phyloP scores from a whole-genome alignment of 1,140 invertebrate species.

The Adoxophyes honmai region DNA sequence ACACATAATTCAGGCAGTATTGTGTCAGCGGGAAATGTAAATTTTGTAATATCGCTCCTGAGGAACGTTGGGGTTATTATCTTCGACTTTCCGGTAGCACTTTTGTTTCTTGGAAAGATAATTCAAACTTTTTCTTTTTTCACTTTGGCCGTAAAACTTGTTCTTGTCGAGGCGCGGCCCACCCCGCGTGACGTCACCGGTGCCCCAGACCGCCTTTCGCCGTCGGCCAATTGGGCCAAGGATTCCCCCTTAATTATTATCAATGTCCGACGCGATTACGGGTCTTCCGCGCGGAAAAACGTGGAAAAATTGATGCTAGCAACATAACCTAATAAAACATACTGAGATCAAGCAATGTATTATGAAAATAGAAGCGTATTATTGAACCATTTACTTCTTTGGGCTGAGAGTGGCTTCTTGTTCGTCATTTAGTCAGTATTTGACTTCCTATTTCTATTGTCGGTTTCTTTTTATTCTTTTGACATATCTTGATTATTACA shows the following conservation, averaged over 20 bases:
- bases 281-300: constrained; percentile 16
- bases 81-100: background rate
- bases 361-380: too few relatives aligned
- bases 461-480: too few relatives aligned
- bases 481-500: too few relatives aligned
- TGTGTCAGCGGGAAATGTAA: background rate
- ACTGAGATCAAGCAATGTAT: too few relatives aligned
- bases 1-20: too few relatives aligned
- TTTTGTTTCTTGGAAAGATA: background rate
- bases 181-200: background rate
- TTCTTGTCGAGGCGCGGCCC: background rate
- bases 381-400: too few relatives aligned
- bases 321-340: background rate
- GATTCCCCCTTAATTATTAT: constrained; percentile 25
- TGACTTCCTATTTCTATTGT: too few relatives aligned
- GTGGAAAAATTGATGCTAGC: constrained; percentile 4
- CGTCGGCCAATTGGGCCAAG: constrained; percentile 6
- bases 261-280: constrained; percentile 25
- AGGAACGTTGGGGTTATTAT: background rate
- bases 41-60: constrained; percentile 2
- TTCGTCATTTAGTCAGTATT: too few relatives aligned
- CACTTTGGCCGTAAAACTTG: background rate
- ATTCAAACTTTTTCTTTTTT: constrained; percentile 1
- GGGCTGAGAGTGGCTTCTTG: too few relatives aligned
- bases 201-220: constrained; percentile 3